Percentiles rank a stretch among this genome's conserved stretches.
Evolutionary conservation across 2,888 invertebrate species (phyloP).

Genomic region (Hirtodrosophila duncani): DNA sequence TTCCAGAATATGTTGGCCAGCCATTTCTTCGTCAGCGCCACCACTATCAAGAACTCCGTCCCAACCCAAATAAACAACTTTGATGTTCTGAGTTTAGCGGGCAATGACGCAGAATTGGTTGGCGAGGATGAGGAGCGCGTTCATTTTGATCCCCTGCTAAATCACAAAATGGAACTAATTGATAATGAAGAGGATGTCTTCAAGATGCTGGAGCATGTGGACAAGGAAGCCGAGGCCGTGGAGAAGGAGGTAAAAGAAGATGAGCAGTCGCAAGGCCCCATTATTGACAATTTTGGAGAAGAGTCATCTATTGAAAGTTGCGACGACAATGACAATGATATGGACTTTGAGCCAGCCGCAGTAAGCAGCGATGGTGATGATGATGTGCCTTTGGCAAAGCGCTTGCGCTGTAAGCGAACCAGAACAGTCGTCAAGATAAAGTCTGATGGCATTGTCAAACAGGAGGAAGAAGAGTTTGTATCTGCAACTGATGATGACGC

Average conservation of each 20-base stretch:
- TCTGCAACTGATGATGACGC: slow-evolving; percentile 22
- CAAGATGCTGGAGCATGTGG: slow-evolving; percentile 74
- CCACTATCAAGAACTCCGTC: no score
- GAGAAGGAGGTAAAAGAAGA: slow-evolving; percentile 47
- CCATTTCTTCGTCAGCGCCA: slow-evolving; percentile 24
- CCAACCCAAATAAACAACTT: slow-evolving; percentile 48
- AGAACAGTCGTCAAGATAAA: slow-evolving; percentile 6
- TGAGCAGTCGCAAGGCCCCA: no score
- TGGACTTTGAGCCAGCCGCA: slow-evolving; percentile 52
- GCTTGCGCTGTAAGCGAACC: slow-evolving; percentile 31
- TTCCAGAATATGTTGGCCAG: slow-evolving; percentile 60
- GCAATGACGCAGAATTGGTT: slow-evolving; percentile 42
- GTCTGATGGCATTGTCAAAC: no score
- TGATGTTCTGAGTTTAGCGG: slow-evolving; percentile 46
- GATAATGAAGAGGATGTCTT: slow-evolving; percentile 75
- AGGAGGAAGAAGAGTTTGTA: slow-evolving; percentile 1
- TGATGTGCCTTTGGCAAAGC: slow-evolving; percentile 67
- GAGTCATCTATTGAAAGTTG: slow-evolving; percentile 46
- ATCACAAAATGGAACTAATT: slow-evolving; percentile 72
- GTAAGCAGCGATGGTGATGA: slow-evolving; percentile 63
- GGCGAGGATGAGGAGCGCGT: slow-evolving; percentile 70
- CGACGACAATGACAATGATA: slow-evolving; percentile 50
- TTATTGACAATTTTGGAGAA: slow-evolving; percentile 29
- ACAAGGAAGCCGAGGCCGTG: slow-evolving; percentile 64
- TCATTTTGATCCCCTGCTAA: slow-evolving; percentile 70